Percentiles rank a stretch among this genome's conserved stretches.
Evolutionary conservation across 2,797 vertebrate genomes (phyloP).

Genomic region (Brachyrhaphis roseni): DNA sequence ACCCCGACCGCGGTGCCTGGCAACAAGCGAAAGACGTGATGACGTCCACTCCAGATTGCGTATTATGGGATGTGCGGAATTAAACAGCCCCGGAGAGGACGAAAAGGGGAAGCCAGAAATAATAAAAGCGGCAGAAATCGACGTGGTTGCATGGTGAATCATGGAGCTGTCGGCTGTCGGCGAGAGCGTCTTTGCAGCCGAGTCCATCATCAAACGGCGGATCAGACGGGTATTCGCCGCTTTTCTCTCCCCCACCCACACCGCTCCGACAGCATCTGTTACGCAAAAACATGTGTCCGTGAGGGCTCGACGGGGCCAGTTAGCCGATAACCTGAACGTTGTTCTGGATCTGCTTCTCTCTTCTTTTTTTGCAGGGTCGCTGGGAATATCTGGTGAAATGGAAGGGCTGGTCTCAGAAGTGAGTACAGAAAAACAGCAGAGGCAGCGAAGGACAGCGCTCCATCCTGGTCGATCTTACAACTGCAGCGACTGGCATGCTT

Average conservation of each 20-base stretch:
- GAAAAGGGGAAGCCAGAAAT: slow-evolving; percentile 59
- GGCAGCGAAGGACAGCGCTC: slow-evolving; percentile 70
- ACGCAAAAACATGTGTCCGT: slow-evolving; percentile 60
- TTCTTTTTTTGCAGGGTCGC: slow-evolving; percentile 87
- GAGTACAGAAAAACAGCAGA: slow-evolving; percentile 79
- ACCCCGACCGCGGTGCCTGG: slow-evolving; percentile 82
- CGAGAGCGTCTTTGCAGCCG: slow-evolving; percentile 96
- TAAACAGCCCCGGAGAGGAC: slow-evolving; percentile 75
- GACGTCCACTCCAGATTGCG: slow-evolving; percentile 88
- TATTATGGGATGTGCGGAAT: slow-evolving; percentile 94
- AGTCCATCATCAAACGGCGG: slow-evolving; percentile 95
- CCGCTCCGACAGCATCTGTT: slow-evolving; percentile 40
- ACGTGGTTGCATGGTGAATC: slow-evolving; percentile 77
- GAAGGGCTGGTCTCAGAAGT: slow-evolving; percentile 99
- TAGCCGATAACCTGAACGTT: slow-evolving; percentile 42
- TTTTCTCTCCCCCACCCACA: slow-evolving; percentile 24
- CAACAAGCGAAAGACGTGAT: slow-evolving; percentile 89
- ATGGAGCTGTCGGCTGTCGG: slow-evolving; percentile 98
- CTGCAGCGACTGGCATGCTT: slow-evolving; percentile 50
- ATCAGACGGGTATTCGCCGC: slow-evolving; percentile 88
- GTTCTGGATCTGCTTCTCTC: slow-evolving; percentile 40
- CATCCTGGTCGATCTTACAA: slow-evolving; percentile 67
- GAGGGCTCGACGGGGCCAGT: slow-evolving; percentile 38
- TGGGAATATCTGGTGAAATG: slow-evolving; percentile 99
- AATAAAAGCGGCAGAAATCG: slow-evolving; percentile 62